Conservation (phyloP, 2,888 invertebrate species). For the Pristionchus maxplancki region DNA sequence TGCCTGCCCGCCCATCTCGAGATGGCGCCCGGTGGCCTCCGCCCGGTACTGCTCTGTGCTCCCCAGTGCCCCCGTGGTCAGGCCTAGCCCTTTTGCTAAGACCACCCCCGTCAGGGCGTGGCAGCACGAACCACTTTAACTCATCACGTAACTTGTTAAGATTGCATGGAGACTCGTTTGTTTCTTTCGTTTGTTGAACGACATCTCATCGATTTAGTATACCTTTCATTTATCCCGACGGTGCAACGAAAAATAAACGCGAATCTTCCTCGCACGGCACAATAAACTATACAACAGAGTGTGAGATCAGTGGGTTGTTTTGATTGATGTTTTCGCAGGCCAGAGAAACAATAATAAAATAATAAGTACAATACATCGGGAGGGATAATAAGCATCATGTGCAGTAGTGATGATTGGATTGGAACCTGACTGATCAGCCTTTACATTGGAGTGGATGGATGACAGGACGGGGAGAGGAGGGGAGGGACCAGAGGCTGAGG, state of each 20-base stretch:
- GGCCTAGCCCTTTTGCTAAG: too few relatives aligned
- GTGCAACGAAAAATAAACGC: neutral
- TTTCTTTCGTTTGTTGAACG: too few relatives aligned
- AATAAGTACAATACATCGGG: conserved; percentile 17
- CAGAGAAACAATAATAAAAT: neutral
- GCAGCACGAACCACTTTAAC: too few relatives aligned
- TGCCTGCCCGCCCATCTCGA: too few relatives aligned
- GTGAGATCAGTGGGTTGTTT: conserved; percentile 22
- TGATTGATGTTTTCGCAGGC: conserved; percentile 27
- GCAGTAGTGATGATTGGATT: neutral
- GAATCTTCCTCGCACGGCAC: neutral
- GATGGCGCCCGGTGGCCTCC: too few relatives aligned
- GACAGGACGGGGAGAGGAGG: neutral
- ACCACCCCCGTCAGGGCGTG: too few relatives aligned
- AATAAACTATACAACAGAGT: conserved; percentile 10
- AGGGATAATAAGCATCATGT: neutral
- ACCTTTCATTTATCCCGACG: conserved; percentile 22
- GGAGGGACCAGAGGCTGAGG: conserved; percentile 19
- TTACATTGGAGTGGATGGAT: neutral
- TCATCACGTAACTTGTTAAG: too few relatives aligned
- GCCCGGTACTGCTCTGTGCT: too few relatives aligned
- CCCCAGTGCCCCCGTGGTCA: too few relatives aligned
- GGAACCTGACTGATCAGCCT: neutral
- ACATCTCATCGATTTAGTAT: too few relatives aligned
- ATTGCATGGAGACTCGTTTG: too few relatives aligned